Base-by-base conservation (phyloP, 2,797 vertebrate genomes). In the Avahi laniger region DNA sequence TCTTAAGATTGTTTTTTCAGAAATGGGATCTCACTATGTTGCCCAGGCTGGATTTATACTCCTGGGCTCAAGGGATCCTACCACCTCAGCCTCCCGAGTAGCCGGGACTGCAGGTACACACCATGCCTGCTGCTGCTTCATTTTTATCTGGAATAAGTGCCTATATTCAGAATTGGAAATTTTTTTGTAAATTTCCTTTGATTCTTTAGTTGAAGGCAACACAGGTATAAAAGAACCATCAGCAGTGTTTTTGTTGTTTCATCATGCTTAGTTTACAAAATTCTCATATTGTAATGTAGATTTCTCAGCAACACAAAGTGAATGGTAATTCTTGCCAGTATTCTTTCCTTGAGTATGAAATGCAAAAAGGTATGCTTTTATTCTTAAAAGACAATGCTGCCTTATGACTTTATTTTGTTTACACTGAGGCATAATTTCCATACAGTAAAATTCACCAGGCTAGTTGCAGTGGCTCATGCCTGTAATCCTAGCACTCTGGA, bases 81-180 rank as follows among this genome's bases (percentile, higher is more conserved):
- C 61, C 30, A 33, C 14, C 14, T 33, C 2, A 63, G 61, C 12
- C 61, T 63, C 59, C 59, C 5, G 5, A 33, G 61, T 63, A 63
- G 30, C 13, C 13, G 59, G 28, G 59, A 33, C 28, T 63, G 2
- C 28, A 63, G 30, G 13, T 61, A 12, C 13, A 30, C 13, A 63
- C 59, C 59, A 33, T 30, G 28, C 59, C 59, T 84, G 28, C 30
- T 86, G 65, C 41, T 90, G 48, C 69, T 95, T 83, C 65, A 41
- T 84, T 96, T 95, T 90, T 81, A 85, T 52, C 50, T 93, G 65
- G 18, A 96, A 54, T 90, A 84, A 80, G 26, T 84, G 81, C 48
- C 20, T 92, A 24, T 70, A 5, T 81, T 91, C 41, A 83, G 82
- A 70, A 89, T 83, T 87, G 24, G 80, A 70, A 82, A 72, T 7